Evolutionary conservation across 2,888 invertebrate species (phyloP), one percentile per base, ranked within the genome.

Genomic region (Drymonia ruficornis): DNA sequence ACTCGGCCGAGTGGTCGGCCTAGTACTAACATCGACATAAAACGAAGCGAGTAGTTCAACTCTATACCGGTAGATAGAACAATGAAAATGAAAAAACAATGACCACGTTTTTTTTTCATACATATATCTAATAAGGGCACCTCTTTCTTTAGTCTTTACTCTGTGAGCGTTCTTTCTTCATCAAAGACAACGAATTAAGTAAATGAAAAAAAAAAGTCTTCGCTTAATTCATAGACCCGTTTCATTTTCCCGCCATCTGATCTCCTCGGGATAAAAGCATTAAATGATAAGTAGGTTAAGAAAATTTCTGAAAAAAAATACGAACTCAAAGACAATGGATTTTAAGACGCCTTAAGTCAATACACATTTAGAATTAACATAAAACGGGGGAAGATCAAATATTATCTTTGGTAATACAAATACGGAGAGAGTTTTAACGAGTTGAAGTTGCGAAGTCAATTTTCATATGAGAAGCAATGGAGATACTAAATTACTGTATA

Each of bases 291-390:
- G 45, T 23, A 45, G 46, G 46, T 46, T 46, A 46, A 29, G 46
- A 46, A 29, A 49, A 46, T 29, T 15, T 29, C 16, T 1, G 19
- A 12, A n/a, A 9, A 29, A 29, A 46, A 46, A 29, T n/a, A n/a
- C n/a, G n/a, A n/a, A n/a, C 40, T 55, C 19, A 36, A 18, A 46
- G 46, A 46, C 46, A 46, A 29, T 46, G 46, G 46, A 28, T 46
- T 29, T 15, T 29, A 29, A 46, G 43, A 16, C n/a, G 16, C 46
- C 15, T 46, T 29, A 29, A 46, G 46, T 28, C 29, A 46, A 46
- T 46, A 46, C 29, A 29, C 29, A 28, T 46, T 29, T 29, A 2
- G 46, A 46, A 46, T 46, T 46, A 15, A n/a, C 46, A 29, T 46
- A 46, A 28, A 11, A 46, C 29, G 29, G n/a, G 16, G 15, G 15